Evolutionary conservation across 23 tunicate species (phyloP).

Genomic region (Diplosoma virens): DNA sequence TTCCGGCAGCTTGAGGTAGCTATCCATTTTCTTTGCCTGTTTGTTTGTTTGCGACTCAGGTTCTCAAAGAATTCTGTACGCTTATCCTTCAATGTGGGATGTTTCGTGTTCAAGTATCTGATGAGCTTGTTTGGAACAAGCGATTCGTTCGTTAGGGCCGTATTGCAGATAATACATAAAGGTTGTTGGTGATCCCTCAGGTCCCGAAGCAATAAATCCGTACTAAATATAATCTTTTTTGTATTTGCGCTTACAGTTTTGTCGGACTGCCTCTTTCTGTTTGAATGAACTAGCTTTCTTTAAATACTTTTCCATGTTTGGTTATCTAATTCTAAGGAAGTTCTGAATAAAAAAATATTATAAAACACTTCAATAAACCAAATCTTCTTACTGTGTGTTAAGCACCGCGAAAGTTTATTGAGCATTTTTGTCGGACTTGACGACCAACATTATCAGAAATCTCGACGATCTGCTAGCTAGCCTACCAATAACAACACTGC

Average conservation of each 20-base stretch:
- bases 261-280: conserved; percentile 40
- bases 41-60: conserved; percentile 70
- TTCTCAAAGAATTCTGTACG: conserved; percentile 54
- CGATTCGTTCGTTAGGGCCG: conserved; percentile 60
- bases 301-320: conserved; percentile 30
- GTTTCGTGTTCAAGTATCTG: conserved; percentile 58
- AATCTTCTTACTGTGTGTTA: conserved; percentile 8
- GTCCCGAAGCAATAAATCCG: conserved; percentile 51
- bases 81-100: conserved; percentile 52
- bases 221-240: conserved; percentile 54
- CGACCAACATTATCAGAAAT: conserved; percentile 12
- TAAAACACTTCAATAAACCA: conserved; percentile 7
- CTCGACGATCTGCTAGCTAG: not conserved
- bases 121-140: conserved; percentile 64
- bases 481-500: not conserved
- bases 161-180: conserved; percentile 64
- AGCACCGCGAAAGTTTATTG: conserved; percentile 8
- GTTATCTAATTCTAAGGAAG: conserved; percentile 12
- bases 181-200: conserved; percentile 60
- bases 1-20: conserved; percentile 78
- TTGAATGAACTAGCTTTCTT: conserved; percentile 31
- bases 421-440: no score
- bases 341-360: no score
- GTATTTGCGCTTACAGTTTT: conserved; percentile 40
- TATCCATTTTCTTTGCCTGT: conserved; percentile 40